Base-by-base conservation (phyloP, 2,797 vertebrate genomes). In the Peromyscus attwateri region DNA sequence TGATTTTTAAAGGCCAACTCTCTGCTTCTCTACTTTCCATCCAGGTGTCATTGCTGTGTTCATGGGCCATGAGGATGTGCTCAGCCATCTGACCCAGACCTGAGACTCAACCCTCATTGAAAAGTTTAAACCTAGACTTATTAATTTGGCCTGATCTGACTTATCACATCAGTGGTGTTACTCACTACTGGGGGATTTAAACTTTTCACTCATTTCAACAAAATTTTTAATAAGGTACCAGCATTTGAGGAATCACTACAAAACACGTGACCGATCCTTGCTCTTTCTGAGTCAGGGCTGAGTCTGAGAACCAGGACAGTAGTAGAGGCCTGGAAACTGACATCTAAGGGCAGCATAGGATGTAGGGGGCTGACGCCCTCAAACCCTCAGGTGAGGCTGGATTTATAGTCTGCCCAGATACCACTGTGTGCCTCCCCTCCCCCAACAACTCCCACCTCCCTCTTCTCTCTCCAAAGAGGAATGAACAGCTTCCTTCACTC, bases 401-500 rank as follows among this genome's bases (percentile, higher is more conserved):
- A 81, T 62, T 60, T 40, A 1, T 49, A 52, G 37, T 76, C 71
- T 62, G 49, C 64, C 16, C 83, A 34, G 93, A 90, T 2, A 62
- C 77, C 46, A 34, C 88, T 90, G 68, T 62, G 57, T 60, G 55
- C 12, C 7, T 60, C 43, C 14, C 52, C 57, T 73, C 70, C 62
- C 66, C 49, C 46, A 34, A 6, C 5, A 34, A 13, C 43, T 91
- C 70, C 77, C 34, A 27, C 37, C 37, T 3, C 11, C 9, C 27
- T n/a, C 19, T 64, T 71, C 55, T 92, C 16, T n/a, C 91, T 96
- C 82, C 55, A 66, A 94, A 94, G 95, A 88, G 83, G 40, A 93
- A 90, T 81, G 75, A 94, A 96, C 94, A 92, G 73, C 71, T 97
- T 94, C 83, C 94, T 92, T 46, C 87, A 89, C 37, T 81, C 79